Evolutionary conservation across 2,888 invertebrate species (phyloP), one percentile per base, ranked within the genome.

Genomic region (Drosophila peninsularis): DNA sequence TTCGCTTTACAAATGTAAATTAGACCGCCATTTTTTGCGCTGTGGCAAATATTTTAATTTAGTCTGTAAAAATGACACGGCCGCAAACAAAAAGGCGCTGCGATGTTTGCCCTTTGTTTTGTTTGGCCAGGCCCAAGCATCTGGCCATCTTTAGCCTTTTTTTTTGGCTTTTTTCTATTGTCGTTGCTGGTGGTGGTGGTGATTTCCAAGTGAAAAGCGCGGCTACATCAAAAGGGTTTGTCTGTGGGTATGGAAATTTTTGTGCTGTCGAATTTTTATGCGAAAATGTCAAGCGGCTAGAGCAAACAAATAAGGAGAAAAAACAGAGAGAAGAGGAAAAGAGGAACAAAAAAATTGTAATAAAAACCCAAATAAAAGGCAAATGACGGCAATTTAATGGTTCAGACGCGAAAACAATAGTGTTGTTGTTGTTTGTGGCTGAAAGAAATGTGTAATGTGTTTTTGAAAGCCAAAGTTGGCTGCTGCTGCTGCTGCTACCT

Each of bases 31-130:
- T 78, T 80, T 82, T 77, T 80, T 74, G 71, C 66, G 75, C 75
- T 62, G 62, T 65, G 69, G 67, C 80, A 87, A 76, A 85, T 85
- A 88, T 90, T 88, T 88, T 88, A 90, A 90, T 88, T 90, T 90
- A 83, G 88, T 85, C 89, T 79, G 89, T 80, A 77, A 89, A 88
- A 90, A 90, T 88, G 88, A 89, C 88, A 89, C 88, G 80, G 88
- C 89, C 89, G 71, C 86, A 88, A 82, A 84, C 79, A 84, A 84
- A 75, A 56, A 56, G 42, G 50, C 39, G 49, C 56, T 42, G 45
- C 53, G 44, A 71, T 68, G 60, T 65, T 88, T 74, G 77, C 77
- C 83, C 75, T 83, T 83, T 84, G 78, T 82, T 82, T 86, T 71
- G 86, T 74, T 74, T 80, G 73, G 72, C 65, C 45, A 45, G 62